Evolutionary conservation across 2,113 vertebrate genomes (phyloP), one percentile per base, ranked within the genome.

Genomic region (Tapirus terrestris): DNA sequence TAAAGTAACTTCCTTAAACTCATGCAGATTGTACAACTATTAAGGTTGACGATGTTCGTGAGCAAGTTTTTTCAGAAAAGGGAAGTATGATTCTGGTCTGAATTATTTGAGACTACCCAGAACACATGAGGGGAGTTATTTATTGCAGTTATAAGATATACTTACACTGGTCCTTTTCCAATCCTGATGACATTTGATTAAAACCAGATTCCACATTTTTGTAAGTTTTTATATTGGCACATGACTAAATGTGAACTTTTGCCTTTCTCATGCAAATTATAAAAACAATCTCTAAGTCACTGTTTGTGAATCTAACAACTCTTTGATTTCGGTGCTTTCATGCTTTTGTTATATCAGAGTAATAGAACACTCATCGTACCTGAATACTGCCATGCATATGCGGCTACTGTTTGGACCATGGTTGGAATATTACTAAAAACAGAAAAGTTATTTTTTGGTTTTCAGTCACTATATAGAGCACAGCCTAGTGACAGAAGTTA

Each of bases 151-250:
- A 98, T 36, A 89, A 96, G 51, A 97, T 27, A 25, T 13, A 96
- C 93, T 96, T 94, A 58, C 8, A 0, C 13, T 3, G 39, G 36
- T 65, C 70, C 81, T 85, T 96, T 97, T 87, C 73, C 85, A 98
- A 43, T 70, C 96, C 33, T 91, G 20, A 85, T 81, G 93, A 81
- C 75, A 3, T 94, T 96, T 98, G 84, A 98, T 86, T 94, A 95
- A 91, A 92, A 83, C 6, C 4, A 87, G 8, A 65, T 29, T 89
- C 33, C 33, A 77, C 23, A 2, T 31, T 77, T 61, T 87, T 89
- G 7, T 39, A 31, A 61, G 48, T 12, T 83, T 75, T 63, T 58
- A 61, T 60, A 82, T 97, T 81, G 31, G 13, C 43, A 91, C n/a
- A 6, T 8, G 6, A 86, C 87, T 95, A 84, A 43, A 68, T 61